A percentile compares a stretch with the other conserved stretches of the same genome.
phyloP scores from a whole-genome alignment of 1,140 invertebrate genomes.

The Frieseomelitta varia region DNA sequence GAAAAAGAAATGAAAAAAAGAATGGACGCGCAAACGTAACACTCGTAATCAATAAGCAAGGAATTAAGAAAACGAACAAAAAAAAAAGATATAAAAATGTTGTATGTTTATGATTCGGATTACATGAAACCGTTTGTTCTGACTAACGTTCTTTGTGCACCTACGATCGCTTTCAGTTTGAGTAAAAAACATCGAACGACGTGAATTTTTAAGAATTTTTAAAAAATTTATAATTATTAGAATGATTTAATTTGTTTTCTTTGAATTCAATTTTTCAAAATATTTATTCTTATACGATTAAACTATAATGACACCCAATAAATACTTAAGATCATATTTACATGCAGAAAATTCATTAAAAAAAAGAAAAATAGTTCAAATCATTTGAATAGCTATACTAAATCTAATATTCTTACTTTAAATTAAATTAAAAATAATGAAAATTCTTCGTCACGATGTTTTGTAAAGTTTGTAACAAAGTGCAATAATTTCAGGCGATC shows the following conservation, averaged over 20 bases:
- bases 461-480: neutral
- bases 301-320: no score
- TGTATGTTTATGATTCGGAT: conserved; percentile 9
- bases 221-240: no score
- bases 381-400: neutral
- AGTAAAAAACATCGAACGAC: neutral
- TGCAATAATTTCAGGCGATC: conserved; percentile 53
- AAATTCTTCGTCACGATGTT: neutral
- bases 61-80: conserved; percentile 2
- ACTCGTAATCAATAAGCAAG: conserved; percentile 56
- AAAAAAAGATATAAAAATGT: neutral
- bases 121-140: conserved; percentile 1
- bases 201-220: neutral
- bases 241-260: no score
- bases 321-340: no score
- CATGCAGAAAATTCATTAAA: no score
- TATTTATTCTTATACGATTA: no score
- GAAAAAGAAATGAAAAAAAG: conserved; percentile 32
- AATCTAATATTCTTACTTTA: neutral
- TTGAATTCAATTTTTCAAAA: no score
- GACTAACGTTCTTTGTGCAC: conserved; percentile 31
- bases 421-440: neutral
- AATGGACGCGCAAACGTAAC: conserved; percentile 58
- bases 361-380: no score
- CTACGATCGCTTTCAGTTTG: conserved; percentile 9